Evolutionary conservation across 2,797 vertebrate species (phyloP).

Genomic region (Tarsius wallacei): DNA sequence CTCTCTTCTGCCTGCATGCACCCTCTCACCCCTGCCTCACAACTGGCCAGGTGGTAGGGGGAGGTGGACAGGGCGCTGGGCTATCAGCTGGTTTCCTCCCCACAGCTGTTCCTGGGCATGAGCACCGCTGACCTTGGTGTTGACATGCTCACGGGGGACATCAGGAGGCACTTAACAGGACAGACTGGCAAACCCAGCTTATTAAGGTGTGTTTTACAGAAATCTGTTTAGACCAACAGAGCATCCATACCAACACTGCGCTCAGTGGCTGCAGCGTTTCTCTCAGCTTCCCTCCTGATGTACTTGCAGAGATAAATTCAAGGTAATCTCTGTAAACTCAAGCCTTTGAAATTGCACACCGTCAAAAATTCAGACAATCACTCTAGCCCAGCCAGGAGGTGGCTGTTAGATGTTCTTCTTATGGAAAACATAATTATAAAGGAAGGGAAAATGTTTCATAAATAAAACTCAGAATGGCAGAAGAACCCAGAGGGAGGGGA

Average conservation of each 20-base stretch:
- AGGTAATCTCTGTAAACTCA: constrained; percentile 75
- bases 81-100: constrained; percentile 38
- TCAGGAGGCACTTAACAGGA: constrained; percentile 12
- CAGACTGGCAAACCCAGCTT: neutral
- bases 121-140: accelerated
- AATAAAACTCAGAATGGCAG: constrained; percentile 80
- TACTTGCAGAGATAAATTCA: constrained; percentile 72
- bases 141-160: neutral
- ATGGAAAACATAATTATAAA: constrained; percentile 86
- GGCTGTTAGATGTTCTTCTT: constrained; percentile 81
- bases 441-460: constrained; percentile 80
- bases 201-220: constrained; percentile 58
- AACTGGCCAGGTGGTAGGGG: constrained; percentile 34
- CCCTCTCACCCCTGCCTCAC: neutral
- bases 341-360: constrained; percentile 84
- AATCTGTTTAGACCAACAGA: constrained; percentile 68
- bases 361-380: constrained; percentile 85
- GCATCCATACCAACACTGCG: neutral
- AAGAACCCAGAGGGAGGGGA: constrained; percentile 50
- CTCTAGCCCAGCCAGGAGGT: constrained; percentile 81
- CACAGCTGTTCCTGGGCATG: neutral
- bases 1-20: neutral
- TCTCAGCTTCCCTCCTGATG: neutral
- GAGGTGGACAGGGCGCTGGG: neutral
- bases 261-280: neutral